phyloP scores from a whole-genome alignment of 1,140 invertebrate species.

The Drosophila elegans region DNA sequence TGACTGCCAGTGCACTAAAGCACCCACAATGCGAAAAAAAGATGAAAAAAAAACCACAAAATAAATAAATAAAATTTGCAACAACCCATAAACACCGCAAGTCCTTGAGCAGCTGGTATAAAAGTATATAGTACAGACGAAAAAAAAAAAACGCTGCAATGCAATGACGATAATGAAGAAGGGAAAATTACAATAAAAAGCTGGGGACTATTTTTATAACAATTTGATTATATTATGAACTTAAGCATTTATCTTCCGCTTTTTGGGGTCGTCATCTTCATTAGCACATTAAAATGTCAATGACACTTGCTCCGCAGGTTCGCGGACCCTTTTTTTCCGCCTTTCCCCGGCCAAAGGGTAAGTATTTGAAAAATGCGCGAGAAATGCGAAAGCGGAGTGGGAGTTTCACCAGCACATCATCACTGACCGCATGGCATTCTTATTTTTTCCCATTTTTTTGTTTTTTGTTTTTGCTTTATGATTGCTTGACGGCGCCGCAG shows the following conservation, averaged over 20 bases:
- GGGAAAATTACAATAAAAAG: conserved; percentile 35
- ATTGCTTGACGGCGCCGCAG: conserved; percentile 55
- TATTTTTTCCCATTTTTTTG: conserved; percentile 13
- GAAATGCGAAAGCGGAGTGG: conserved; percentile 53
- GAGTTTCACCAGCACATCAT: conserved; percentile 37
- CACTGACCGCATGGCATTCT: conserved; percentile 46
- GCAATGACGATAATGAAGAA: conserved; percentile 49
- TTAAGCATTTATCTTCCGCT: conserved; percentile 47
- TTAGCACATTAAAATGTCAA: conserved; percentile 84
- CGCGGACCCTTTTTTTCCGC: conserved; percentile 23
- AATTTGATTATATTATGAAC: conserved; percentile 79
- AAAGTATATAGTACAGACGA: conserved; percentile 6
- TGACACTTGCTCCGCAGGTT: conserved; percentile 65
- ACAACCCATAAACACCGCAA: conserved; percentile 76
- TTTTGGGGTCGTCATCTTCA: conserved; percentile 74
- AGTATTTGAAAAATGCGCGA: conserved; percentile 75
- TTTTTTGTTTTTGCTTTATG: conserved; percentile 52
- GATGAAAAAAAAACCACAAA: conserved; percentile 15
- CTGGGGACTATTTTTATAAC: conserved; percentile 75
- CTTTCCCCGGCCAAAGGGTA: conserved; percentile 56
- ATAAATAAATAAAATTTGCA: conserved; percentile 66
- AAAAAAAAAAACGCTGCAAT: conserved; percentile 47
- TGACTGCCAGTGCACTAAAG: conserved; percentile 62
- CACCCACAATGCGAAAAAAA: conserved; percentile 1
- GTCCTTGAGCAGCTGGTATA: conserved; percentile 53